Base-by-base conservation (phyloP, 1,140 invertebrate genomes). In the Apolygus lucorum region DNA sequence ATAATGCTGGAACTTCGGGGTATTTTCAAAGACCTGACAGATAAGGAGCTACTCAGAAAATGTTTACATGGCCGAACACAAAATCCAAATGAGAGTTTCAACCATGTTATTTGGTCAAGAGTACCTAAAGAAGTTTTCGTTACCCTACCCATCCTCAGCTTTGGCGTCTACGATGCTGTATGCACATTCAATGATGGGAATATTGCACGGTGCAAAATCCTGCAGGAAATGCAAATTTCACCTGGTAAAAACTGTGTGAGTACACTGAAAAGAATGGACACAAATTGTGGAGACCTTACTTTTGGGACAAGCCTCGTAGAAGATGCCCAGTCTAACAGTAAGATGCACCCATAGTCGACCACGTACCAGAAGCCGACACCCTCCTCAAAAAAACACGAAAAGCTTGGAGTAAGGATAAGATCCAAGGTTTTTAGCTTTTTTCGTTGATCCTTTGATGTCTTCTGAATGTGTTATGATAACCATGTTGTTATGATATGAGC, bases 101-200 rank as follows among this genome's bases (percentile, higher is more conserved):
- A 74, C 63, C 52, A 54, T 59, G 54, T 74, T 1, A 65, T 74
- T 64, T 74, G 72, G 73, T 25, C 4, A 2, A 13, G 70, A 21
- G 14, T 73, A n/a, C 73, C 72, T 2, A 74, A 74, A 70, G 71
- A 73, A 14, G 59, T 59, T 2, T 74, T 74, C 63, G 70, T 73
- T 14, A 52, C 68, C 2, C 14, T 63, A 22, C 26, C 63, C 66
- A 73, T 63, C 27, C 64, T 74, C 25, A 29, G 71, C 26, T 64
- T 74, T 27, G 67, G 34, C 29, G 69, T 68, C 0, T 52, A 28
- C n/a, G 72, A 73, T 49, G 68, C 52, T 49, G 65, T 73, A 13
- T 42, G 69, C 59, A 25, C 34, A 4, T 72, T 71, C 59, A 73
- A 70, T 65, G 70, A 69, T 27, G 72, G 70, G 0, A 72, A 72